phyloP scores from a whole-genome alignment of 2,888 invertebrate genomes.

The Ectemnius lituratus region DNA sequence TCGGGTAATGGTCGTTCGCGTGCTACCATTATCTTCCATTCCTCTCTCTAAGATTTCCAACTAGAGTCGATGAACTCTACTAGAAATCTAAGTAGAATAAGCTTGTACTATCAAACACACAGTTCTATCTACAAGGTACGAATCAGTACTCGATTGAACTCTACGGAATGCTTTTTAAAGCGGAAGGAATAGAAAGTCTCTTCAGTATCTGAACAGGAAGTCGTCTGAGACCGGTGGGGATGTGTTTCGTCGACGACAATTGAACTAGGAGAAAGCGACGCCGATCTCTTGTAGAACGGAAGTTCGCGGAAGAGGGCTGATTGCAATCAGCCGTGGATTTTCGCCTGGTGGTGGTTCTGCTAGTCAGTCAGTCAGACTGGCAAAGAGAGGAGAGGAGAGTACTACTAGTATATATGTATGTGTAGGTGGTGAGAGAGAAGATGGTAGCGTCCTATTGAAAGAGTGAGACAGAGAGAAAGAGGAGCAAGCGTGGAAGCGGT shows the following conservation, averaged over 20 bases:
- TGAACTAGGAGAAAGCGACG: slow-evolving; percentile 41
- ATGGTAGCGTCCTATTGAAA: too few relatives aligned
- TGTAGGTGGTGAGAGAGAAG: too few relatives aligned
- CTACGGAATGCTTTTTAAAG: too few relatives aligned
- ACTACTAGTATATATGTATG: too few relatives aligned
- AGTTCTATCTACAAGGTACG: neutral
- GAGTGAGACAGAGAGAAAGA: too few relatives aligned
- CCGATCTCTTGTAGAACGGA: slow-evolving; percentile 58
- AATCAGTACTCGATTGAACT: neutral
- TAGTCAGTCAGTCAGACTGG: slow-evolving; percentile 3
- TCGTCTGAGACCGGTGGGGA: slow-evolving; percentile 17
- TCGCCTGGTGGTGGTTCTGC: slow-evolving; percentile 38
- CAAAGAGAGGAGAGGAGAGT: too few relatives aligned
- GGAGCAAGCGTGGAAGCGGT: slow-evolving; percentile 32
- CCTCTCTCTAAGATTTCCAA: too few relatives aligned
- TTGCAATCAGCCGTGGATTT: slow-evolving; percentile 72
- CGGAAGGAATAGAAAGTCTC: slow-evolving; percentile 10
- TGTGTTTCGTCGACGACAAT: neutral
- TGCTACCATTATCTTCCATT: too few relatives aligned
- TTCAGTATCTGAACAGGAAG: slow-evolving; percentile 44
- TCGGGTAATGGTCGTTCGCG: neutral
- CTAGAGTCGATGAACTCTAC: too few relatives aligned
- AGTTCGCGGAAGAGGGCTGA: slow-evolving; percentile 68
- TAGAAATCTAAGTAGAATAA: neutral
- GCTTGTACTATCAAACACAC: neutral